These are phyloP conservation scores for Anthrax anthrax DNA, from an alignment of 2,888 invertebrate genomes.

Conservation along the genomic window DNA sequence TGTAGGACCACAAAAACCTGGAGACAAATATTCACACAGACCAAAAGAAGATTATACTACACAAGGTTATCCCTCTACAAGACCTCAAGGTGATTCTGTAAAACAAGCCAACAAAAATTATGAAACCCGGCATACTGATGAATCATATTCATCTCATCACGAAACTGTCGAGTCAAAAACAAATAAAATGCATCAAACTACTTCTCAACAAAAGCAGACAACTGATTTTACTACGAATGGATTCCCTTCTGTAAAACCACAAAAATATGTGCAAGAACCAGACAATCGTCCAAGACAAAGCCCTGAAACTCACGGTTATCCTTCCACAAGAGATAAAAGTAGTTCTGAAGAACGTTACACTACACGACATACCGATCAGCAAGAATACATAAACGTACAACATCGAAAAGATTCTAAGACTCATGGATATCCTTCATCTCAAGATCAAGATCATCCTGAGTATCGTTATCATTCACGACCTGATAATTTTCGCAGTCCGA, in stretches of 20 bases:
- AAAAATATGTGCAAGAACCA: constrained; percentile 12
- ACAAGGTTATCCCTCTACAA: background rate
- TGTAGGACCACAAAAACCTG: background rate
- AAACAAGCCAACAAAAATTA: too few relatives aligned
- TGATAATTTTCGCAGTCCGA: too few relatives aligned
- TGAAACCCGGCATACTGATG: background rate
- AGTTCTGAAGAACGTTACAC: background rate
- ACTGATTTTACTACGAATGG: constrained; percentile 23
- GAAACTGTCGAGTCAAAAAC: background rate
- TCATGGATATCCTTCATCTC: background rate
- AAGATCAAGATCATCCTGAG: background rate
- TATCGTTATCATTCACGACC: too few relatives aligned
- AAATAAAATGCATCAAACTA: background rate
- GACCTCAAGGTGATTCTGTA: too few relatives aligned
- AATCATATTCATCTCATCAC: background rate
- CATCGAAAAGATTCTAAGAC: too few relatives aligned
- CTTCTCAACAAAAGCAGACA: constrained; percentile 4
- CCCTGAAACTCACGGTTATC: constrained; percentile 19
- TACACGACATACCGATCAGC: background rate
- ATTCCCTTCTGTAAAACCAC: constrained; percentile 22
- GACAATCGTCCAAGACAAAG: constrained; percentile 2
- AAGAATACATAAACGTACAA: background rate
- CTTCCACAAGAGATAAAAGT: constrained; percentile 14
- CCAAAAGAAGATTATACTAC: background rate
- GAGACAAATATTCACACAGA: background rate